A percentile compares a stretch with the other conserved stretches of the same genome.
phyloP scores from a whole-genome alignment of 2,113 vertebrate genomes.

The Lutjanus erythropterus region DNA sequence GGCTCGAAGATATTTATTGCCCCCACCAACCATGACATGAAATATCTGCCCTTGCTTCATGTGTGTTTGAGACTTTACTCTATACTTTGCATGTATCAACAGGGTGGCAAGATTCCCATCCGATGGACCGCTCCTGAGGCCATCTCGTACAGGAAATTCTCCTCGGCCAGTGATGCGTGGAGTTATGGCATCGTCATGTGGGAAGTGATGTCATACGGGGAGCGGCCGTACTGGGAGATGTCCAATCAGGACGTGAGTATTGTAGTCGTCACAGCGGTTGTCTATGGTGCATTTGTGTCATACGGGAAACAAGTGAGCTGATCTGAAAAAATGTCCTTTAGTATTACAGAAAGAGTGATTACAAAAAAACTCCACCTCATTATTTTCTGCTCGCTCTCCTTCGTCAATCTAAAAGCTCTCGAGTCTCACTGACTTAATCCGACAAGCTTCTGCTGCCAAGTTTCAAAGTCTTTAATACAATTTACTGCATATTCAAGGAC shows the following conservation, averaged over 20 bases:
- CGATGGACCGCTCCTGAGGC: constrained; percentile 97
- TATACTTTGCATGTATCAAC: constrained; percentile 42
- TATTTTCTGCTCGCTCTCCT: background rate
- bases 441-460: background rate
- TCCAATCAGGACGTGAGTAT: constrained; percentile 97
- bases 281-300: background rate
- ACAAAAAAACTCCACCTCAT: background rate
- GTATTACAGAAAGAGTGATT: background rate
- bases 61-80: background rate
- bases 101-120: constrained; percentile 98
- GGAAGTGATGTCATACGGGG: constrained; percentile 98
- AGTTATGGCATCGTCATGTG: constrained; percentile 99
- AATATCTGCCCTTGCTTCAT: too few relatives aligned
- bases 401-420: background rate
- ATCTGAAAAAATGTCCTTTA: background rate
- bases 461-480: background rate
- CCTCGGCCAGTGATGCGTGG: constrained; percentile 94
- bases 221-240: constrained; percentile 98
- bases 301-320: background rate
- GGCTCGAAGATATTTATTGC: too few relatives aligned
- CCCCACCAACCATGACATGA: too few relatives aligned
- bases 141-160: constrained; percentile 96
- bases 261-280: background rate
- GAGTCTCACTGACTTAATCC: background rate
- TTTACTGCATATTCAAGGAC: background rate